Conservation (phyloP, 1,140 invertebrate species). For the Oedothorax gibbosus region DNA sequence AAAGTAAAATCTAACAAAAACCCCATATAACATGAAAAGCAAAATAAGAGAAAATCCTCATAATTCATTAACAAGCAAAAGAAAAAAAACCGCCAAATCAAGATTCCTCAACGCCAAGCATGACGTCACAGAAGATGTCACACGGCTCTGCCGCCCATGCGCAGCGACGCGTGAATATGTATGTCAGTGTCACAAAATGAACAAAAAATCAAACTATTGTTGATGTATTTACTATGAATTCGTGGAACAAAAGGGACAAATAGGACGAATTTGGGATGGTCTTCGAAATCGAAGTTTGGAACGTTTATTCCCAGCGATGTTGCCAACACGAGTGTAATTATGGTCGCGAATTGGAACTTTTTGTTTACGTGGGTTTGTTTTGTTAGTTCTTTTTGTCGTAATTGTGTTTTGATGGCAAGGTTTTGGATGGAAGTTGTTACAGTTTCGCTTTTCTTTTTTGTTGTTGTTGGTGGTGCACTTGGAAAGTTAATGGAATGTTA, state of each 20-base stretch:
- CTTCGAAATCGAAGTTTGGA: constrained; percentile 41
- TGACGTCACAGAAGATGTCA: constrained; percentile 46
- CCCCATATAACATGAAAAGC: too few relatives aligned
- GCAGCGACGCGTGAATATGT: constrained; percentile 45
- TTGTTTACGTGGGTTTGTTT: not conserved
- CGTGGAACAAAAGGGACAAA: constrained; percentile 10
- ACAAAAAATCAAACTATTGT: constrained; percentile 23
- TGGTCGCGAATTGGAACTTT: not conserved
- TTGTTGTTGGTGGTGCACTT: too few relatives aligned
- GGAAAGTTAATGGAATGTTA: too few relatives aligned
- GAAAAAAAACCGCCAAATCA: not conserved
- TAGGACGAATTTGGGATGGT: constrained; percentile 22
- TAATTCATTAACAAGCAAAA: not conserved
- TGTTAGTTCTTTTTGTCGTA: too few relatives aligned
- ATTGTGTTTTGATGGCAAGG: too few relatives aligned
- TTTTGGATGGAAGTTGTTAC: too few relatives aligned
- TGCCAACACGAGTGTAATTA: too few relatives aligned
- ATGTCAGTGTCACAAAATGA: constrained; percentile 51
- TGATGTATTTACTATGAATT: constrained; percentile 16
- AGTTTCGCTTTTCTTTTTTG: too few relatives aligned
- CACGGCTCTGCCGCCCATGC: constrained; percentile 28
- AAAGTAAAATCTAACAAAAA: too few relatives aligned
- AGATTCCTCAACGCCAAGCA: not conserved
- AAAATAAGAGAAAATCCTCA: too few relatives aligned
- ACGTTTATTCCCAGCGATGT: not conserved